A percentile compares a stretch with the other conserved stretches of the same genome.
Conservation (phyloP, 2,113 vertebrate species). For the Pygathrix nemaeus region DNA sequence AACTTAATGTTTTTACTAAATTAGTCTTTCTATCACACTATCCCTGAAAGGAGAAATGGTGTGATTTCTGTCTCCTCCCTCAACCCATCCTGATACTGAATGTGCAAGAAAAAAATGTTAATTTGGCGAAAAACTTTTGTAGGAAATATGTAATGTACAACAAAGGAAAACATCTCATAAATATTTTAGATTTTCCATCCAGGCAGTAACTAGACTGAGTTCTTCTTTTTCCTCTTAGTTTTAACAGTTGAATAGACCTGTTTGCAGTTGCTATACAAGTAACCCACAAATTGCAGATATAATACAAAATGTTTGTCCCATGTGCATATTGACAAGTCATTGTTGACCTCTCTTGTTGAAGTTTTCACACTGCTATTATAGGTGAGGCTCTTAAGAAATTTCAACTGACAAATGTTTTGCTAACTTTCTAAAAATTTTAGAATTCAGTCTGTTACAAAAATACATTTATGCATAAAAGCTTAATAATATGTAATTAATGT, state of each 20-base stretch:
- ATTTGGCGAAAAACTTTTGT: background rate
- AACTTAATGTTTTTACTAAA: background rate
- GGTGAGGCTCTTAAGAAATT: background rate
- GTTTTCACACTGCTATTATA: background rate
- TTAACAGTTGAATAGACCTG: background rate
- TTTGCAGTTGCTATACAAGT: background rate
- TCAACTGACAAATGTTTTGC: background rate
- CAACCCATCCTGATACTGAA: background rate
- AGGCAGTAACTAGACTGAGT: background rate
- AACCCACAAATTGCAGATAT: background rate
- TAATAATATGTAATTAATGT: background rate
- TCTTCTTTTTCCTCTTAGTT: background rate
- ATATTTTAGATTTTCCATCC: constrained; percentile 15
- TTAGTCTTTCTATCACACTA: background rate
- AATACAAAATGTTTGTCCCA: background rate
- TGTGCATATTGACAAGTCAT: background rate
- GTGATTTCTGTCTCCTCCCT: background rate
- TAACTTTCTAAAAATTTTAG: background rate
- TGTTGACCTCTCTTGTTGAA: background rate
- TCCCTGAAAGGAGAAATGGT: background rate
- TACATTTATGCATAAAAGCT: background rate
- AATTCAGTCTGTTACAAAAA: background rate
- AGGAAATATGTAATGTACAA: background rate
- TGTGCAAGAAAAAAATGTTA: background rate
- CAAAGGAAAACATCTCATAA: background rate